phyloP scores from a whole-genome alignment of 2,113 vertebrate genomes.

The Pollimyrus isidori region DNA sequence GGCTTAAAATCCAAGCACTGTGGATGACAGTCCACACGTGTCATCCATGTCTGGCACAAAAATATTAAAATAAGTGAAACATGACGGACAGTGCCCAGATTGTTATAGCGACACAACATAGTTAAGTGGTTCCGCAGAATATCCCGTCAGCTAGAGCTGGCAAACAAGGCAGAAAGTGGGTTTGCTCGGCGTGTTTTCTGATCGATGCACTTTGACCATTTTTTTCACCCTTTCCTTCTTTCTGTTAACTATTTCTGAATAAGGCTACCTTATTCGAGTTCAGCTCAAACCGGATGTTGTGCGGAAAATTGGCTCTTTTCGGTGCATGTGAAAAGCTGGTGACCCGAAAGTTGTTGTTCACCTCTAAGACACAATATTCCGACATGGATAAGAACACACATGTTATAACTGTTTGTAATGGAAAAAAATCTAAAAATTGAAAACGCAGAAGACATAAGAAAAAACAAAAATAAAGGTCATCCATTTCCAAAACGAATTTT shows the following conservation, averaged over 20 bases:
- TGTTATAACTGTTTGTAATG: background rate
- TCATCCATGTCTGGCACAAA: constrained; percentile 17
- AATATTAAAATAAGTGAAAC: background rate
- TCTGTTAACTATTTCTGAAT: background rate
- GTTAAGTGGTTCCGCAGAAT: background rate
- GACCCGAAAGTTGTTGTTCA: background rate
- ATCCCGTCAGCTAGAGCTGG: background rate
- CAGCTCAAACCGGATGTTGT: background rate
- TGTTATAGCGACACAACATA: constrained; percentile 30
- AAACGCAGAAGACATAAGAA: background rate
- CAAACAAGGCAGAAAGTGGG: background rate
- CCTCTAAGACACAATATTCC: background rate
- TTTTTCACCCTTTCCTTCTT: background rate
- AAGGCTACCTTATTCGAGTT: no score
- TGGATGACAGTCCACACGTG: constrained; percentile 62
- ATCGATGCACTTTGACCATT: constrained; percentile 50
- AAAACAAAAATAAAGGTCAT: background rate
- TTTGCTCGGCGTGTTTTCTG: background rate
- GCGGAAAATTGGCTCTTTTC: background rate
- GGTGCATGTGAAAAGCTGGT: background rate
- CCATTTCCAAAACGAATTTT: background rate
- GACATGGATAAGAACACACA: background rate
- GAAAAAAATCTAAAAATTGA: background rate
- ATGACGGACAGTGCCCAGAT: background rate
- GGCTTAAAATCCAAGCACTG: constrained; percentile 94